Percentiles rank a stretch among this genome's conserved stretches.
Conservation (phyloP, 1,140 invertebrate species). For the Monomorium pharaonis region DNA sequence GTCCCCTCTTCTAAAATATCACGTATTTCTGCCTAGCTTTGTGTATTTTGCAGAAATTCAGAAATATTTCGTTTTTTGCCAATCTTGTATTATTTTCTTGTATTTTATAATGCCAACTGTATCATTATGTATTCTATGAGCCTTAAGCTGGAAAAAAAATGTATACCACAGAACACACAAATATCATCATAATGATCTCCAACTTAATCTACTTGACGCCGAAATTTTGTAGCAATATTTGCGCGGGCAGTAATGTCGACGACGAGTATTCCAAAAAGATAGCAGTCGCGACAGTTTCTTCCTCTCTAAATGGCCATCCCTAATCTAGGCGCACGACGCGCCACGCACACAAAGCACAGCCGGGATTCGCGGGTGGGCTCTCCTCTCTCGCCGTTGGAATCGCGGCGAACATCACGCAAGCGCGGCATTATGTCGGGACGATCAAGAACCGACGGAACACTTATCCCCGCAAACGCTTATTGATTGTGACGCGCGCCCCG, state of each 20-base stretch:
- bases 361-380: slow-evolving; percentile 20
- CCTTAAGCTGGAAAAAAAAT: not conserved
- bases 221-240: not conserved
- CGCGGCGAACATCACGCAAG: slow-evolving; percentile 70
- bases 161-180: not conserved
- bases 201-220: not conserved
- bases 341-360: slow-evolving; percentile 3
- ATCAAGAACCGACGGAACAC: slow-evolving; percentile 69
- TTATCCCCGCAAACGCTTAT: slow-evolving; percentile 75
- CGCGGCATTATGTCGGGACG: slow-evolving; percentile 67
- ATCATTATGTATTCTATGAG: not conserved
- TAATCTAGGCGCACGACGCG: slow-evolving; percentile 10
- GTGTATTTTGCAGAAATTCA: not conserved
- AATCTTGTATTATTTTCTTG: not conserved
- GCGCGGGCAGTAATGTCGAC: no score
- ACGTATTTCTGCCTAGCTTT: not conserved
- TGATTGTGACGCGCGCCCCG: slow-evolving; percentile 74
- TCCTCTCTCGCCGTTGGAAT: slow-evolving; percentile 48
- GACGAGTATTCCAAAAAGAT: not conserved
- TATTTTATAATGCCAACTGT: not conserved
- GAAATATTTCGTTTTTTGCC: not conserved
- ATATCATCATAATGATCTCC: not conserved
- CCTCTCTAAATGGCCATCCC: not conserved
- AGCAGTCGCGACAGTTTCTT: not conserved
- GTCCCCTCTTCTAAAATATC: no score